A percentile compares a stretch with the other conserved stretches of the same genome.
These are phyloP conservation scores for Nibea albiflora DNA, from an alignment of 2,113 vertebrate genomes.

Conservation along the genomic window DNA sequence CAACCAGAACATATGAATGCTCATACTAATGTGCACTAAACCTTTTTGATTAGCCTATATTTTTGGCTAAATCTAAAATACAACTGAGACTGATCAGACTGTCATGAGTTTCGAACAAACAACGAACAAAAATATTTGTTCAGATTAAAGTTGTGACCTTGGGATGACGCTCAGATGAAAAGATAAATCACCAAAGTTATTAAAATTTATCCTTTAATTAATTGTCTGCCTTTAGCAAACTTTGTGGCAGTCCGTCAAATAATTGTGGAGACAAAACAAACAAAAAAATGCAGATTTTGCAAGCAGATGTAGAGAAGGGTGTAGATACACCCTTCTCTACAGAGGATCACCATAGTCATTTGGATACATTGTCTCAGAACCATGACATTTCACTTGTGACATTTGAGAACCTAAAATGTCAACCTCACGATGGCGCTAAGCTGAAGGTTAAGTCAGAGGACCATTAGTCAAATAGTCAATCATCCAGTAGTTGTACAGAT, in stretches of 20 bases:
- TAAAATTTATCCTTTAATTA: not conserved
- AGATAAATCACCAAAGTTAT: not conserved
- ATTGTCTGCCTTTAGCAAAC: not conserved
- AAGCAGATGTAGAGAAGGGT: not conserved
- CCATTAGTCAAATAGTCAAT: not conserved
- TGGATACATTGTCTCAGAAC: not conserved
- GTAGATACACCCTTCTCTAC: no score
- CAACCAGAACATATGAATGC: not conserved
- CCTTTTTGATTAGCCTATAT: no score
- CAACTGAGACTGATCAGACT: not conserved
- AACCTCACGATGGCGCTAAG: not conserved
- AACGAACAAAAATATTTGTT: not conserved
- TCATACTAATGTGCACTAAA: not conserved
- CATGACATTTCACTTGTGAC: not conserved
- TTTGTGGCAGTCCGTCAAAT: not conserved
- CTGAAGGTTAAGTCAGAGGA: not conserved
- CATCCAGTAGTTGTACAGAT: not conserved
- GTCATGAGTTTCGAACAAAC: not conserved
- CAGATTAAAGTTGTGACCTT: not conserved
- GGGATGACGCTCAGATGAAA: not conserved
- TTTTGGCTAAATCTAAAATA: not conserved
- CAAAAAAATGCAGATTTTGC: not conserved
- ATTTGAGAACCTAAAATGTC: not conserved
- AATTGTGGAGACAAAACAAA: not conserved
- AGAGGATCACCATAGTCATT: not conserved